These are phyloP conservation scores for Orchestes rusci DNA, from an alignment of 2,888 invertebrate genomes.

Conservation along the genomic window DNA sequence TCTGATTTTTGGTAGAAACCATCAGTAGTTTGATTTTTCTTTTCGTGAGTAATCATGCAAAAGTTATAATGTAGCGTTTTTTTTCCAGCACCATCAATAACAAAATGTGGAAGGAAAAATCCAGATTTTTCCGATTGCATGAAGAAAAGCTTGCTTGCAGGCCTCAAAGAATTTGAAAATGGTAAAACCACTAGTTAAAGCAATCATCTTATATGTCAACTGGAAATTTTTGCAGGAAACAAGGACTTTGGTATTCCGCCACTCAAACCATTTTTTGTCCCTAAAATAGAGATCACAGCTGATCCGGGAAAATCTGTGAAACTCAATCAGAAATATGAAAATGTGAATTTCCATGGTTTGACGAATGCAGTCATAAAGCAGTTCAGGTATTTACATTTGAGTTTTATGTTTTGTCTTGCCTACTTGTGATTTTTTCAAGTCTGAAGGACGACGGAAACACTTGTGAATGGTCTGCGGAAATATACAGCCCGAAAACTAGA, in stretches of 20 bases:
- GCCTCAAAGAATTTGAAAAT: no score
- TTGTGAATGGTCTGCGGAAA: slow-evolving; percentile 45
- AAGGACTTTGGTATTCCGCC: slow-evolving; percentile 48
- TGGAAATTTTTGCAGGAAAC: slow-evolving; percentile 28
- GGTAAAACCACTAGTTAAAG: slow-evolving; percentile 1
- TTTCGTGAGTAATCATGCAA: no score
- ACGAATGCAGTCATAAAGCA: slow-evolving; percentile 50
- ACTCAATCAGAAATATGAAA: slow-evolving; percentile 55
- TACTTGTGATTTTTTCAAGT: not conserved
- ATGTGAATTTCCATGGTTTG: slow-evolving; percentile 55
- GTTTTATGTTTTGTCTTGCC: slow-evolving; percentile 27
- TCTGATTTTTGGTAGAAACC: no score
- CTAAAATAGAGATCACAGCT: slow-evolving; percentile 49
- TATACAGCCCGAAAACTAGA: slow-evolving; percentile 50
- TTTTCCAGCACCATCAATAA: slow-evolving; percentile 23
- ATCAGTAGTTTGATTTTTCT: no score
- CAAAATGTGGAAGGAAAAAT: slow-evolving; percentile 34
- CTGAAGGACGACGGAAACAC: slow-evolving; percentile 49
- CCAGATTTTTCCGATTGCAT: slow-evolving; percentile 54
- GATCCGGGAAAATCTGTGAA: slow-evolving; percentile 49
- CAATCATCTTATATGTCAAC: not conserved
- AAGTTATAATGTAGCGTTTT: no score
- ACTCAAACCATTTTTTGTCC: slow-evolving; percentile 56
- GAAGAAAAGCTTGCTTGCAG: slow-evolving; percentile 48
- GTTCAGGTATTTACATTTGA: slow-evolving; percentile 49